Percentiles rank a stretch among this genome's conserved stretches.
phyloP scores from a whole-genome alignment of 2,113 vertebrate species.

The Triplophysa tibetana region DNA sequence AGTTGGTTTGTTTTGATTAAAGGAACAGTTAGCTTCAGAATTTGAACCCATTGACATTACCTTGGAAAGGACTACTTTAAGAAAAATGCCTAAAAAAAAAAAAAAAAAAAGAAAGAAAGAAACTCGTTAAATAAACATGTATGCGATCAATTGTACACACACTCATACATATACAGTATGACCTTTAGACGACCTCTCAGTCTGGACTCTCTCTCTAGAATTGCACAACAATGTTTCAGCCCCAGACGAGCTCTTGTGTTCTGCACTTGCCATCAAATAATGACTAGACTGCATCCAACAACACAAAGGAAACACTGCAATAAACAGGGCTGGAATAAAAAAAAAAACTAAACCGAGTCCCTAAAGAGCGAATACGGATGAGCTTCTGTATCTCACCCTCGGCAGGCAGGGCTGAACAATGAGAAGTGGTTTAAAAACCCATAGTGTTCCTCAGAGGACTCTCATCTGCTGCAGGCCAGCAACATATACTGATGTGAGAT shows the following conservation, averaged over 20 bases:
- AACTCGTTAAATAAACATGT: no score
- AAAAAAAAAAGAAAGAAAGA: no score
- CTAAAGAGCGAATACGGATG: background rate
- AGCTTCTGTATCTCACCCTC: background rate
- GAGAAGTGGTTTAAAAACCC: slow-evolving; percentile 24
- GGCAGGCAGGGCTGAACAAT: slow-evolving; percentile 4
- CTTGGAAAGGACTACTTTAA: no score
- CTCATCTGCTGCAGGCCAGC: slow-evolving; percentile 5
- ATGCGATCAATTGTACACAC: no score
- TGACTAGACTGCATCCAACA: slow-evolving; percentile 3
- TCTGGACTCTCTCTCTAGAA: slow-evolving; percentile 4
- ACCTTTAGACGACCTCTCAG: slow-evolving; percentile 28
- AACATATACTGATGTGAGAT: slow-evolving; percentile 19
- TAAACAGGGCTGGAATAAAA: slow-evolving; percentile 18
- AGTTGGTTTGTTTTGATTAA: no score
- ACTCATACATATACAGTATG: background rate
- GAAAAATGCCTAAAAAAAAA: no score
- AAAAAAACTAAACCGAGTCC: background rate
- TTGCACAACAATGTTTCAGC: slow-evolving; percentile 24
- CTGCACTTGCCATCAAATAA: background rate
- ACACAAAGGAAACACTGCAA: slow-evolving; percentile 13
- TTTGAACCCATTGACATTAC: no score
- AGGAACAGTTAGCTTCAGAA: no score
- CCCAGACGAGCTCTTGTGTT: slow-evolving; percentile 27
- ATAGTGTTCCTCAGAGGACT: background rate